Conservation (phyloP, 2,888 invertebrate genomes). For the Drepana falcataria region DNA sequence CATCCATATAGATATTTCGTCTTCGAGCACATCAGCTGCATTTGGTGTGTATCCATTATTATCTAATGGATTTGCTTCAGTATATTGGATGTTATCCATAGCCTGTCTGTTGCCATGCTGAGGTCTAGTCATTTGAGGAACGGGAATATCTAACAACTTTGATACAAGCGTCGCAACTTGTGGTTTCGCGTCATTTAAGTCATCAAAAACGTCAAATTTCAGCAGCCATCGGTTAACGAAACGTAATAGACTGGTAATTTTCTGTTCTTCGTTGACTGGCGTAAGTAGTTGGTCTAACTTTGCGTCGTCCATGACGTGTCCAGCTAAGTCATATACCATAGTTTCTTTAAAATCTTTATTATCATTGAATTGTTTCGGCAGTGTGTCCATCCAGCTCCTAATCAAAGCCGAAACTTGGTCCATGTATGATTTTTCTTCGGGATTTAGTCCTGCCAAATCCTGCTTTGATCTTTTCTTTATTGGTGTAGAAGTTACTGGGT, state of each 20-base stretch:
- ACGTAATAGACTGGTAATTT: slow-evolving; percentile 25
- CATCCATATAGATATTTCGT: slow-evolving; percentile 49
- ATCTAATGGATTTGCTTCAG: slow-evolving; percentile 9
- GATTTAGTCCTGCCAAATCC: slow-evolving; percentile 23
- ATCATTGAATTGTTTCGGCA: slow-evolving; percentile 31
- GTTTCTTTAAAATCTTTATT: slow-evolving; percentile 35
- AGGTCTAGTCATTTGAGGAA: slow-evolving; percentile 30
- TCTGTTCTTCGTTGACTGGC: slow-evolving; percentile 8
- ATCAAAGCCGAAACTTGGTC: slow-evolving; percentile 25
- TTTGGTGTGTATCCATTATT: slow-evolving; percentile 15
- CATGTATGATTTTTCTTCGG: slow-evolving; percentile 32
- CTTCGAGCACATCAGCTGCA: slow-evolving; percentile 37
- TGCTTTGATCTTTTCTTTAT: slow-evolving; percentile 20
- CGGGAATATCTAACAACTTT: slow-evolving; percentile 23
- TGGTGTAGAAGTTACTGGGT: slow-evolving; percentile 34
- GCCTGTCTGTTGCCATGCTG: slow-evolving; percentile 37
- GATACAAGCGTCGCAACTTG: slow-evolving; percentile 25
- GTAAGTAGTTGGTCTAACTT: slow-evolving; percentile 30
- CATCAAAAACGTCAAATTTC: slow-evolving; percentile 32
- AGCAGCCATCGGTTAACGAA: slow-evolving; percentile 39
- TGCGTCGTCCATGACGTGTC: slow-evolving; percentile 35
- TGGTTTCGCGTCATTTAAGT: slow-evolving; percentile 25
- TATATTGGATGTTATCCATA: slow-evolving; percentile 25
- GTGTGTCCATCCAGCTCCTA: slow-evolving; percentile 35
- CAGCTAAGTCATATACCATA: slow-evolving; percentile 38